Evolutionary conservation across 2,888 invertebrate genomes (phyloP).

Genomic region (Stramonita haemastoma): DNA sequence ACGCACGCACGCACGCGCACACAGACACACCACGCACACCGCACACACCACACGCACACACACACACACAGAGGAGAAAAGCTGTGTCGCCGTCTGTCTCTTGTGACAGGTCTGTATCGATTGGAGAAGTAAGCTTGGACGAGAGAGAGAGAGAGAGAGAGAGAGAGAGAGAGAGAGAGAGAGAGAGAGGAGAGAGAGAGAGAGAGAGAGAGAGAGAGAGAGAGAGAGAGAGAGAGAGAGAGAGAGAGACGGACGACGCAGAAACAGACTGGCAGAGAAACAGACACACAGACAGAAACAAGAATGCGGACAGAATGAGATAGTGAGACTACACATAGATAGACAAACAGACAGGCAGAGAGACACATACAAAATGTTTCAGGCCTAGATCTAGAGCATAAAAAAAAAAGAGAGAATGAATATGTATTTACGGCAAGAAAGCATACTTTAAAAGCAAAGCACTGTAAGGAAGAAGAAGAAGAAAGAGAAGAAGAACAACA

Average conservation of each 20-base stretch:
- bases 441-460: too few relatives aligned
- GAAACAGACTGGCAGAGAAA: background rate
- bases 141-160: background rate
- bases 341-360: background rate
- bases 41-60: constrained; percentile 1
- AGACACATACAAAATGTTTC: background rate
- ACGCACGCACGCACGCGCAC: constrained; percentile 2
- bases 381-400: background rate
- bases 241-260: background rate
- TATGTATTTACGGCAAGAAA: too few relatives aligned
- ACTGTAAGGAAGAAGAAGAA: too few relatives aligned
- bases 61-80: background rate
- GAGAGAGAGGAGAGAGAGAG: background rate
- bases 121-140: too few relatives aligned
- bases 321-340: background rate
- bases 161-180: background rate
- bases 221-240: background rate
- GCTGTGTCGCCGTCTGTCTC: too few relatives aligned
- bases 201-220: background rate
- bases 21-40: background rate
- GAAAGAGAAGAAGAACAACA: too few relatives aligned
- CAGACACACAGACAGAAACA: background rate
- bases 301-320: too few relatives aligned
- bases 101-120: too few relatives aligned
- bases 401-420: background rate